Percentiles rank a stretch among this genome's conserved stretches.
phyloP scores from a whole-genome alignment of 2,113 vertebrate species.

The Mirza zaza region DNA sequence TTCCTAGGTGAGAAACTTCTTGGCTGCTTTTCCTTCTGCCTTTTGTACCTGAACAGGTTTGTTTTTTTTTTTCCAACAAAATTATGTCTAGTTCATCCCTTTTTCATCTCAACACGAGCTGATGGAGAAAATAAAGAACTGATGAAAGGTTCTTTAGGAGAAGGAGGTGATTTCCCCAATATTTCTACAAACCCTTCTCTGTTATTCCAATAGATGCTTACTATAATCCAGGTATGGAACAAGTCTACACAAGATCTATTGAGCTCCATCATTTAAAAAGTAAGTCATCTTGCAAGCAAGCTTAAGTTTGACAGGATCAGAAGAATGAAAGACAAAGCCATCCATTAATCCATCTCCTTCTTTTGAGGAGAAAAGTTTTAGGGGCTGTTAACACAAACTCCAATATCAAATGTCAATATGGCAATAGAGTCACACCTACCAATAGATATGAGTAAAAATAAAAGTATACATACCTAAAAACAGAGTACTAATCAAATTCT shows the following conservation, averaged over 20 bases:
- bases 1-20: background rate
- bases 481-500: background rate
- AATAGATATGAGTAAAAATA: background rate
- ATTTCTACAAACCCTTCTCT: background rate
- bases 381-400: background rate
- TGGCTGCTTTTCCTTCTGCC: background rate
- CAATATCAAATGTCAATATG: background rate
- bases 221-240: background rate
- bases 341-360: background rate
- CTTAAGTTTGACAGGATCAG: background rate
- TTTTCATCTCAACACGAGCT: background rate
- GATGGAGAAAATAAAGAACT: background rate
- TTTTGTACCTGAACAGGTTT: background rate
- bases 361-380: background rate
- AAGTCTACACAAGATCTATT: background rate
- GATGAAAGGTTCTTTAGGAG: background rate
- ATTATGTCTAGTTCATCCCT: background rate
- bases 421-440: background rate
- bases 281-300: background rate
- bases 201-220: background rate
- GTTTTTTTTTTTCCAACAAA: background rate
- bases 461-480: conserved; percentile 9
- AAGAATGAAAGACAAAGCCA: background rate
- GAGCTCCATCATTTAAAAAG: background rate
- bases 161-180: background rate